Percentiles rank a stretch among this genome's conserved stretches.
phyloP scores from a whole-genome alignment of 2,797 vertebrate species.

The Amazona ochrocephala region DNA sequence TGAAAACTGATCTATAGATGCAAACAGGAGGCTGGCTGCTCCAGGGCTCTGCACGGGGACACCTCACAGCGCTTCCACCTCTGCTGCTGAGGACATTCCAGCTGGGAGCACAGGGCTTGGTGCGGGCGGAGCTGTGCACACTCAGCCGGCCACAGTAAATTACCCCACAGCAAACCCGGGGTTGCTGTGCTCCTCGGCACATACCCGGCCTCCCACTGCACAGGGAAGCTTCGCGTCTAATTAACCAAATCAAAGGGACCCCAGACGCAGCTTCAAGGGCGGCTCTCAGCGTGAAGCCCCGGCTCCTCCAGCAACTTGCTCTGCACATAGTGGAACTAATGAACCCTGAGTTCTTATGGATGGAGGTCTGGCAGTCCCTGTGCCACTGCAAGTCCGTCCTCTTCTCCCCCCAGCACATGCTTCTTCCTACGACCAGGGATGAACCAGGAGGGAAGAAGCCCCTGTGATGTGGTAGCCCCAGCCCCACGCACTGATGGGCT shows the following conservation, averaged over 20 bases:
- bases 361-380: neutral
- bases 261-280: neutral
- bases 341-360: neutral
- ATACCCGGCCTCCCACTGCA: conserved; percentile 40
- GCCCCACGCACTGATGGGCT: rapidly evolving
- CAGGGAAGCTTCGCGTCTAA: neutral
- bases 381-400: rapidly evolving
- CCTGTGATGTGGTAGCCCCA: rapidly evolving
- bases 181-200: conserved; percentile 10
- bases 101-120: neutral
- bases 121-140: conserved; percentile 16
- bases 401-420: neutral
- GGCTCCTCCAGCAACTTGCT: neutral
- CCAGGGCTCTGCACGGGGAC: neutral
- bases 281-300: neutral
- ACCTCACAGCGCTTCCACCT: neutral
- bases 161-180: conserved; percentile 15
- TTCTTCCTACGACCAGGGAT: neutral
- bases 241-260: conserved; percentile 45
- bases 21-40: neutral
- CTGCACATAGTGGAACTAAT: neutral
- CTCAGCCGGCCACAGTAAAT: conserved; percentile 41
- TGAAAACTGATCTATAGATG: neutral
- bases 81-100: neutral
- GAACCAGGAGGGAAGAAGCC: neutral